phyloP scores from a whole-genome alignment of 2,113 vertebrate genomes.

The Centrocercus urophasianus region DNA sequence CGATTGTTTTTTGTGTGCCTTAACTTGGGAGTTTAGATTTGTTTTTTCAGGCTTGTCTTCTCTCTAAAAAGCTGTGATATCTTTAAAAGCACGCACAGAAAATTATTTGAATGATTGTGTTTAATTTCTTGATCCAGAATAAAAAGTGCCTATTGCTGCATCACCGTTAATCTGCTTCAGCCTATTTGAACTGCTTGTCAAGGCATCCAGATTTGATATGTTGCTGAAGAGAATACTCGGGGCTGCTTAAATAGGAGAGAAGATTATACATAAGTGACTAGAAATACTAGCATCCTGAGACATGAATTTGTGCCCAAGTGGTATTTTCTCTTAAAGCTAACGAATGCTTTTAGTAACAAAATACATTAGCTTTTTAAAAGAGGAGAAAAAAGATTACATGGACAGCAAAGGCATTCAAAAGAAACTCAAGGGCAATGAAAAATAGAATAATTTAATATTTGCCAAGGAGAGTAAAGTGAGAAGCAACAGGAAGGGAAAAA shows the following conservation, averaged over 20 bases:
- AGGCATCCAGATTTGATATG: background rate
- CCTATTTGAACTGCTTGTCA: background rate
- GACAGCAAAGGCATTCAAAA: background rate
- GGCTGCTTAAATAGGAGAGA: background rate
- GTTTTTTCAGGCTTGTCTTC: background rate
- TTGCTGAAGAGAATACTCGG: background rate
- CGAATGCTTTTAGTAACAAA: background rate
- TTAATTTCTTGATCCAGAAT: background rate
- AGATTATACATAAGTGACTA: background rate
- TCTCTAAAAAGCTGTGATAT: background rate
- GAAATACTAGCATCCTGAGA: background rate
- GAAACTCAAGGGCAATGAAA: background rate
- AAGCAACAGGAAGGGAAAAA: background rate
- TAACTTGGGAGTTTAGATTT: background rate
- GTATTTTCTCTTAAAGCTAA: background rate
- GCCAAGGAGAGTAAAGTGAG: background rate
- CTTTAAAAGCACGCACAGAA: background rate
- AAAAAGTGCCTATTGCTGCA: background rate
- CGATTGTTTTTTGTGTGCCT: background rate
- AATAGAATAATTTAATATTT: background rate
- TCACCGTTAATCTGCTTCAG: conserved; percentile 1
- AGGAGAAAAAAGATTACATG: background rate
- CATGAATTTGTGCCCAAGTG: background rate
- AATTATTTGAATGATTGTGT: background rate
- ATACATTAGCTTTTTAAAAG: background rate